A percentile compares a stretch with the other conserved stretches of the same genome.
These are phyloP conservation scores for Micromesistius poutassou DNA, from an alignment of 2,797 vertebrate species.

Conservation along the genomic window DNA sequence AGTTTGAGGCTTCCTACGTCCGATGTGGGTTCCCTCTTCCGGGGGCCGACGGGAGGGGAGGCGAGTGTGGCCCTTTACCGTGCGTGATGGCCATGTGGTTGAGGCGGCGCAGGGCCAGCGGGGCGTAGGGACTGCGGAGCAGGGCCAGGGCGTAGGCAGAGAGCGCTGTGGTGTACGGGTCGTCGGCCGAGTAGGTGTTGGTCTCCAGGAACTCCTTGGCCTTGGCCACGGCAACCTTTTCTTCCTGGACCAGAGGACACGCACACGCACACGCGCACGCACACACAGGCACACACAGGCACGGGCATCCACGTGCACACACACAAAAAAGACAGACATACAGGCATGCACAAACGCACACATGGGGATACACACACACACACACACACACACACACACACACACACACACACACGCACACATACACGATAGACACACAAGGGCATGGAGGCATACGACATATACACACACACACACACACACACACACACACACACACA, in stretches of 20 bases:
- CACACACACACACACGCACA: neutral
- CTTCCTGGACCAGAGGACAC: constrained; percentile 71
- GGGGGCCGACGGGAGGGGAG: neutral
- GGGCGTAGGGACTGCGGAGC: constrained; percentile 79
- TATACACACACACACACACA: neutral
- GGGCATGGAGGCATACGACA: no score
- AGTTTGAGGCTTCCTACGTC: neutral
- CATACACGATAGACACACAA: neutral
- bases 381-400: no score
- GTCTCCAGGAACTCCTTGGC: constrained; percentile 87
- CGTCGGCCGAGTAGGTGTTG: constrained; percentile 79
- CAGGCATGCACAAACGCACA: no score
- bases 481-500: neutral
- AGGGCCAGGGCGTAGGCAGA: constrained; percentile 82
- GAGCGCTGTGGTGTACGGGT: constrained; percentile 87
- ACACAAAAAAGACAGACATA: neutral
- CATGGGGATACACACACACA: no score
- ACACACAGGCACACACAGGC: neutral
- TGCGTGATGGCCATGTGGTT: constrained; percentile 90
- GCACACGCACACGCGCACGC: constrained; percentile 18
- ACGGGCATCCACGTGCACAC: neutral
- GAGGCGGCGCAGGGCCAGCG: constrained; percentile 75
- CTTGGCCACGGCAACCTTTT: constrained; percentile 80
- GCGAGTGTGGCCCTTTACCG: constrained; percentile 62
- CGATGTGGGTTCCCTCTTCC: neutral